Evolutionary conservation across 2,113 vertebrate species (phyloP).

Genomic region (Toxotes jaculatrix): DNA sequence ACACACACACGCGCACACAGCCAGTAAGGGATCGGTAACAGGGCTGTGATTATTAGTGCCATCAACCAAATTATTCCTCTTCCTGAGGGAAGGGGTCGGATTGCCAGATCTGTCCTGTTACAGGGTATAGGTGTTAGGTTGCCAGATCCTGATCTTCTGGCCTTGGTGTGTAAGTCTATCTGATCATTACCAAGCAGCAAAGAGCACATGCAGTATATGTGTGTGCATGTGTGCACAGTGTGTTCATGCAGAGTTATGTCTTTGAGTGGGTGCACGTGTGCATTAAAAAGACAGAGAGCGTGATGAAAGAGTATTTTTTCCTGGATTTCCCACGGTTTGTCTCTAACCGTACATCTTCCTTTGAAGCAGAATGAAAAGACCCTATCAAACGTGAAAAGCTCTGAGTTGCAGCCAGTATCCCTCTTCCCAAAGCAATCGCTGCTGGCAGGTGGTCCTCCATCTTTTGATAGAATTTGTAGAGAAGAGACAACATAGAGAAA

Average conservation of each 20-base stretch:
- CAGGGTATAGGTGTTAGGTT: constrained; percentile 74
- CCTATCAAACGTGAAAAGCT: constrained; percentile 68
- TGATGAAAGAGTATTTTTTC: constrained; percentile 51
- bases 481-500: constrained; percentile 49
- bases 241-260: constrained; percentile 20
- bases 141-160: constrained; percentile 81
- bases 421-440: constrained; percentile 61
- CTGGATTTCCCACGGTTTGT: constrained; percentile 54
- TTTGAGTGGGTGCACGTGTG: constrained; percentile 50
- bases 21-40: constrained; percentile 73
- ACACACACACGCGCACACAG: constrained; percentile 33
- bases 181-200: constrained; percentile 64
- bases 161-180: constrained; percentile 69
- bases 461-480: constrained; percentile 69
- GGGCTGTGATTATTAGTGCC: constrained; percentile 81
- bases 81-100: constrained; percentile 69
- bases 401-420: constrained; percentile 61
- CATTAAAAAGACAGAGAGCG: constrained; percentile 31
- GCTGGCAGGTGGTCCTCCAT: constrained; percentile 70
- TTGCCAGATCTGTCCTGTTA: constrained; percentile 75
- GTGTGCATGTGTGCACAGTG: not conserved
- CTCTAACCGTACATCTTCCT: constrained; percentile 41
- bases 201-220: constrained; percentile 31
- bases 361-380: constrained; percentile 61
- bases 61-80: constrained; percentile 82